These are phyloP conservation scores for Heteropelma amictum DNA, from an alignment of 2,888 invertebrate species.

Conservation along the genomic window DNA sequence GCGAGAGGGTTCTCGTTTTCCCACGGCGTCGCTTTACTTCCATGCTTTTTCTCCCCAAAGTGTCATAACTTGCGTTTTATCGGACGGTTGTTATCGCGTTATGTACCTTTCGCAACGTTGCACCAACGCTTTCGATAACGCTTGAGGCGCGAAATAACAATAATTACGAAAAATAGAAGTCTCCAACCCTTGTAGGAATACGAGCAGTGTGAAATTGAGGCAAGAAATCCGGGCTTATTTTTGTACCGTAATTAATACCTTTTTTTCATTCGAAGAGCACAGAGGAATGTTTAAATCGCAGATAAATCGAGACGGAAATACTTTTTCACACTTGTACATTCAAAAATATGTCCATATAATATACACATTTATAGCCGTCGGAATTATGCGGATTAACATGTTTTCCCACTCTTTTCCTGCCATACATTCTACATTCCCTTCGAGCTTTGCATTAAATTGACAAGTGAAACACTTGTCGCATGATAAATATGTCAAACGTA, in stretches of 20 bases:
- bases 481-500: neutral
- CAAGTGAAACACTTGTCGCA: constrained; percentile 5
- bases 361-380: no score
- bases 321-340: no score
- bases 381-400: no score
- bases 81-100: constrained; percentile 56
- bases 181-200: neutral
- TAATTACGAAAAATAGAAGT: constrained; percentile 18
- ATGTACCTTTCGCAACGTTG: constrained; percentile 48
- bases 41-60: constrained; percentile 53
- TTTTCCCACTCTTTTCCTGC: no score
- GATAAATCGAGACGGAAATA: no score
- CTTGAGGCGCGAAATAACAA: neutral
- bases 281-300: no score
- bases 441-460: neutral
- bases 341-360: no score
- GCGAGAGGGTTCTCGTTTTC: constrained; percentile 33
- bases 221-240: neutral
- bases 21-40: constrained; percentile 51
- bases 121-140: constrained; percentile 47
- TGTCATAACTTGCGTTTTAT: constrained; percentile 56
- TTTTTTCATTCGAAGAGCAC: no score
- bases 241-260: neutral
- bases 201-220: no score
- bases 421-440: no score